A percentile compares a stretch with the other conserved stretches of the same genome.
Conservation (phyloP, 2,888 invertebrate genomes). For the Aromia moschata region DNA sequence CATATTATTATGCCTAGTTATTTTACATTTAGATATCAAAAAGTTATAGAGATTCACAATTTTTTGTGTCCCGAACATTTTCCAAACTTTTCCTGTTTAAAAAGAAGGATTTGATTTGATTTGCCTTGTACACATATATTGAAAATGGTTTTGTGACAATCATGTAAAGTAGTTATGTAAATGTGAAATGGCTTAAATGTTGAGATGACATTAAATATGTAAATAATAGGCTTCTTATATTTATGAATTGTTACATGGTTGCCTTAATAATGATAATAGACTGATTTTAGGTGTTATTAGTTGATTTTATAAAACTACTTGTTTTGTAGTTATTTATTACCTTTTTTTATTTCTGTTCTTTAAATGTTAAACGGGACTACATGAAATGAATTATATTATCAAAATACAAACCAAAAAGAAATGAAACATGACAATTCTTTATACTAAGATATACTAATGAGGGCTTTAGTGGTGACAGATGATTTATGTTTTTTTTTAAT, state of each 20-base stretch:
- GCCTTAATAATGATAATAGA: constrained; percentile 56
- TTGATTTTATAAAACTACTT: constrained; percentile 19
- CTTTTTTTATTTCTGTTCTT: constrained; percentile 5
- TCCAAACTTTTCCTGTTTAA: too few species aligned
- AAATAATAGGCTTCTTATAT: constrained; percentile 40
- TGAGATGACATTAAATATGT: constrained; percentile 21
- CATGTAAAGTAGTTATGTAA: too few species aligned
- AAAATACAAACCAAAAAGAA: neutral
- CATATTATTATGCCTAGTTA: too few species aligned
- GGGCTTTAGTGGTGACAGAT: neutral
- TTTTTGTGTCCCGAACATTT: too few species aligned
- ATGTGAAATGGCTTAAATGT: too few species aligned
- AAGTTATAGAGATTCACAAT: too few species aligned
- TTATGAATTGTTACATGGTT: constrained; percentile 50
- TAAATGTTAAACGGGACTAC: constrained; percentile 11
- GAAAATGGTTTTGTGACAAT: too few species aligned
- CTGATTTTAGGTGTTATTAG: constrained; percentile 50
- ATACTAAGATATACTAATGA: neutral
- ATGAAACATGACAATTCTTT: neutral
- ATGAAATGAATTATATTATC: neutral
- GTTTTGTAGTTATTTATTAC: constrained; percentile 17
- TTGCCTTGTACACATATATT: too few species aligned
- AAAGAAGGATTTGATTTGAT: too few species aligned
- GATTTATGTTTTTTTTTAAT: too few species aligned
- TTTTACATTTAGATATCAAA: too few species aligned